Evolutionary conservation across 2,797 vertebrate species (phyloP).

Genomic region (Benthosema pterotum): DNA sequence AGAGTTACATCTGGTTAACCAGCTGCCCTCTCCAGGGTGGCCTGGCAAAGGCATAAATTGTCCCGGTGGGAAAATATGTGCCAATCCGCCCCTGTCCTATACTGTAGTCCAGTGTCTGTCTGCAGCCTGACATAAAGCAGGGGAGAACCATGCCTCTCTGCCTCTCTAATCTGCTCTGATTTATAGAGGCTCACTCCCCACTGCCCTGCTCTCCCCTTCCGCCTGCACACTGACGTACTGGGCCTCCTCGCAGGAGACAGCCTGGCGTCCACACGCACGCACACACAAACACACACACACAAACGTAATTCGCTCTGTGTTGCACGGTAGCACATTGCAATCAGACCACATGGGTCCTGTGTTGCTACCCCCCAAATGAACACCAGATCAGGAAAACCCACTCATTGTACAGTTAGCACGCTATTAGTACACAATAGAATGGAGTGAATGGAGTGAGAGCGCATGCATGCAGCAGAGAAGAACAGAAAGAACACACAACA

Average conservation of each 20-base stretch:
- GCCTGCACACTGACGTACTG: conserved; percentile 78
- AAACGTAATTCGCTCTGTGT: conserved; percentile 45
- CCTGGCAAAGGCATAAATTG: too few relatives aligned
- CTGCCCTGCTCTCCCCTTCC: conserved; percentile 81
- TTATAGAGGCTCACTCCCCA: conserved; percentile 85
- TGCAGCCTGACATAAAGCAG: conserved; percentile 97
- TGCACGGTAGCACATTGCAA: conserved; percentile 66
- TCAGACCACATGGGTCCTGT: conserved; percentile 57
- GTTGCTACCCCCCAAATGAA: conserved; percentile 61
- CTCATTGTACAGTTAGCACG: conserved; percentile 43
- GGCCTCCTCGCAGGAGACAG: conserved; percentile 85
- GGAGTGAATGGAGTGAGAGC: not conserved
- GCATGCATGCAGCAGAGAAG: not conserved
- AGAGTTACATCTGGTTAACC: too few relatives aligned
- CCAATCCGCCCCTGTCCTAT: conserved; percentile 17
- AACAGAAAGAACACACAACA: not conserved
- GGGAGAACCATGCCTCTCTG: conserved; percentile 79
- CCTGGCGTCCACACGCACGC: conserved; percentile 81
- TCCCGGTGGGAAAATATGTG: too few relatives aligned
- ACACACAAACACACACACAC: conserved; percentile 50
- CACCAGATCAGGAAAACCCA: conserved; percentile 60
- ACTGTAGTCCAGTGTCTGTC: conserved; percentile 65
- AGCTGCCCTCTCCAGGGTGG: too few relatives aligned
- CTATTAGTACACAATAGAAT: conserved; percentile 32
- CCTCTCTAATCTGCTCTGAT: conserved; percentile 99